Evolutionary conservation across 1,140 invertebrate species (phyloP).

Genomic region (Cydia fagiglandana): DNA sequence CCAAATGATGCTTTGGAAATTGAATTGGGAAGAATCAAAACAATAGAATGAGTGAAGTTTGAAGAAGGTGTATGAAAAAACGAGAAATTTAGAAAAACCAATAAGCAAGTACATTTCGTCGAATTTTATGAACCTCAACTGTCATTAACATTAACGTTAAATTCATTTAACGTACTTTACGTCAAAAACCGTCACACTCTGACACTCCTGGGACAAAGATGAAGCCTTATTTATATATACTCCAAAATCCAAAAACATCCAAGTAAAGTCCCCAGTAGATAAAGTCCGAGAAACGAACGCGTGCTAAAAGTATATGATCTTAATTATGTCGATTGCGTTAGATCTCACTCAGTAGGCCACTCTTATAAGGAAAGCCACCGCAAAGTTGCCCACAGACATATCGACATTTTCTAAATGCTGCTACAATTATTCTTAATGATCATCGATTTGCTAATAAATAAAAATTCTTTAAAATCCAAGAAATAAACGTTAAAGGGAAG

Average conservation of each 20-base stretch:
- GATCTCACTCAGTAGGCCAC: neutral
- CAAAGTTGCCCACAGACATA: neutral
- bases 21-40: too few relatives aligned
- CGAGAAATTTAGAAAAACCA: too few relatives aligned
- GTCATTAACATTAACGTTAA: too few relatives aligned
- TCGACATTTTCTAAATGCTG: neutral
- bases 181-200: too few relatives aligned
- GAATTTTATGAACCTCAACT: too few relatives aligned
- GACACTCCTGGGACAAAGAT: neutral
- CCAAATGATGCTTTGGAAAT: too few relatives aligned
- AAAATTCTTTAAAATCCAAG: neutral
- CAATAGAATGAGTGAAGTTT: neutral
- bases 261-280: neutral
- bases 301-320: conserved; percentile 1
- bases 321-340: neutral
- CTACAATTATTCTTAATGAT: neutral
- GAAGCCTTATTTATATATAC: neutral
- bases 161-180: too few relatives aligned
- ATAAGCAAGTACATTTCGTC: too few relatives aligned
- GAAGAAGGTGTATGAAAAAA: neutral
- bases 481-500: neutral
- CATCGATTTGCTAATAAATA: neutral
- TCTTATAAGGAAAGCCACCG: neutral
- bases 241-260: too few relatives aligned
- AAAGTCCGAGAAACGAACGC: neutral